Base-by-base conservation (phyloP, 1,140 invertebrate species). In the Bombus confusus region DNA sequence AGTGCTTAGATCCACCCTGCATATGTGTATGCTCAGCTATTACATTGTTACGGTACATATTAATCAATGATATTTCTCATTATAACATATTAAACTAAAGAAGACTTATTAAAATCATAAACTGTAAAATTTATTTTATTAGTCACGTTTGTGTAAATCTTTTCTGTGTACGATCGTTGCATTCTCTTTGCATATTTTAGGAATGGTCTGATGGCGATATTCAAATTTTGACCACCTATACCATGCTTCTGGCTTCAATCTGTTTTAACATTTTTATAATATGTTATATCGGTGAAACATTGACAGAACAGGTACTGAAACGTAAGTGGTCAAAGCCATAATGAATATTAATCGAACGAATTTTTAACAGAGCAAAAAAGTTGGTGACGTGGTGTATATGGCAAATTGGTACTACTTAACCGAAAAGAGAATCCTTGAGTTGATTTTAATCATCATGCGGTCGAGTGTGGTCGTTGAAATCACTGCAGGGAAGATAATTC, bases 211-310 rank as follows among this genome's bases (percentile, higher is more conserved):
- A 76, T 34, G 75, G 59, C 15, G 77, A 86, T 9, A 64, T 72
- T 47, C 87, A 76, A 47, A 85, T 68, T 73, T 37, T 82, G 2
- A 74, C 57, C 1, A 83, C 76, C 18, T 90, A 66, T 74, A 59
- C 85, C 28, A 52, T 92, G 8, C 69, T 69, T 39, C 68, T 88
- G 10, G 22, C 77, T 25, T 90, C 91, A 0, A 41, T 91, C 6
- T 69, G 81, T 31, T 88, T 90, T 13, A 92, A 93, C 73, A 91
- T 92, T 75, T 93, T 92, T 52, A 83, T 91, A 84, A 86, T 91
- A 86, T 93, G 92, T 80, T 92, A 92, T 37, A 90, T 92, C 62
- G 91, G 92, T 22, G 92, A 93, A 79, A 68, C 86, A 78, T 9
- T 93, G 9, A 86, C 88, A 1, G 81, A 85, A 80, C 79, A 92